These are phyloP conservation scores for Casuarius casuarius DNA, from an alignment of 2,113 vertebrate species.

Conservation along the genomic window DNA sequence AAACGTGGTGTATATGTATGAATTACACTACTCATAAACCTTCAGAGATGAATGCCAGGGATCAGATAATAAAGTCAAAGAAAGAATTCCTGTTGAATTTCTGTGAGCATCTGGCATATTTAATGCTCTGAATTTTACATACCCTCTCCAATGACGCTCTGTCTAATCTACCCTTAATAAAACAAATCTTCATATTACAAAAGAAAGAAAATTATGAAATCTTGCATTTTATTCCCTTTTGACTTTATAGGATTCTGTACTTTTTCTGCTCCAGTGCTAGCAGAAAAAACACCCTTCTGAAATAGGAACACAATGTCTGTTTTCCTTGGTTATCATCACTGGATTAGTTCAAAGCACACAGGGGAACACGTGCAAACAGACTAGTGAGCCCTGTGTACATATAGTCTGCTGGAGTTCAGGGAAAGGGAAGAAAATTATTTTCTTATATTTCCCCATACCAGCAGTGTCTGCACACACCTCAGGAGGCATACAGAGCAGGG, in stretches of 20 bases:
- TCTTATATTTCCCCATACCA: background rate
- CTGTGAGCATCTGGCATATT: background rate
- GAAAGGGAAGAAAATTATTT: background rate
- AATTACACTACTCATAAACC: background rate
- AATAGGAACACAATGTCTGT: background rate
- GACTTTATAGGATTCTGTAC: background rate
- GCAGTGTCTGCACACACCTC: background rate
- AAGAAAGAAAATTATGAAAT: background rate
- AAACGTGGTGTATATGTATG: background rate
- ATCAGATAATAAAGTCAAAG: background rate
- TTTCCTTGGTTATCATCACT: background rate
- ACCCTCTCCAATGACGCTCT: accelerated
- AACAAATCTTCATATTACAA: background rate
- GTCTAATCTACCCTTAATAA: background rate
- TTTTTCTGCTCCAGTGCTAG: background rate
- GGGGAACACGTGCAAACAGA: background rate
- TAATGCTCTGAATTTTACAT: background rate
- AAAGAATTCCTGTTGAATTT: background rate
- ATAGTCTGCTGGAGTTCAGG: background rate
- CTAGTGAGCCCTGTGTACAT: background rate
- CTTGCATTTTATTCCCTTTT: background rate
- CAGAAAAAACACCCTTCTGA: background rate
- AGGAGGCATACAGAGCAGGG: background rate
- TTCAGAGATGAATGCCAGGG: background rate
- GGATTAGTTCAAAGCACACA: background rate